These are phyloP conservation scores for Pseudorhiza aurosa DNA, from an alignment of 30 jellyfish, hydroid and myxozoan genomes.

Conservation along the genomic window DNA sequence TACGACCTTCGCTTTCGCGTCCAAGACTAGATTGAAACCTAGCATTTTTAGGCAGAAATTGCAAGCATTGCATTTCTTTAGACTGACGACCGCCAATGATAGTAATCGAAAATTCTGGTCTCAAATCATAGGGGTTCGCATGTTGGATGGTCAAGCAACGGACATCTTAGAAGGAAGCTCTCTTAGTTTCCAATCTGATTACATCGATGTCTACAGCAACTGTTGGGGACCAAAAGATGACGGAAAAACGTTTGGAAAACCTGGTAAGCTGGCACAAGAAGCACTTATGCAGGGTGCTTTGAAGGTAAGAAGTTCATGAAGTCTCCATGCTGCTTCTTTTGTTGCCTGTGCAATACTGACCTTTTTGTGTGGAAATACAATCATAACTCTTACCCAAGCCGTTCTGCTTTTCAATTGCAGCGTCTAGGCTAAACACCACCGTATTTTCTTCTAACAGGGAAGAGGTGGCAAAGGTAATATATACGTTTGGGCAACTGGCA, in stretches of 20 bases:
- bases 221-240: slow-evolving; percentile 99
- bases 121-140: slow-evolving; percentile 94
- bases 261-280: slow-evolving; percentile 97
- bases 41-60: too few species aligned
- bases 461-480: slow-evolving; percentile 94
- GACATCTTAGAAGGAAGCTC: slow-evolving; percentile 98
- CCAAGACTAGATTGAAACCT: too few species aligned
- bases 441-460: slow-evolving; percentile 70
- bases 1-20: too few species aligned
- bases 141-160: slow-evolving; percentile 99
- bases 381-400: too few species aligned
- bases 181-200: slow-evolving; percentile 91
- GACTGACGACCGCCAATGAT: too few species aligned
- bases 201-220: slow-evolving; percentile 95
- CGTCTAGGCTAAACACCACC: too few species aligned
- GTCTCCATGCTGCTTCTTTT: too few species aligned
- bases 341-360: too few species aligned
- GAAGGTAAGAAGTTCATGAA: slow-evolving; percentile 70
- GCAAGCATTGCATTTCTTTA: too few species aligned
- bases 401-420: too few species aligned
- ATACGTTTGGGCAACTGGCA: slow-evolving; percentile 99
- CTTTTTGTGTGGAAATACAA: too few species aligned
- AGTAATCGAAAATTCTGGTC: too few species aligned
- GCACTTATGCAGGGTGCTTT: slow-evolving; percentile 98
- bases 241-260: slow-evolving; percentile 98